Percentiles rank a stretch among this genome's conserved stretches.
These are phyloP conservation scores for Paraescarpia echinospica DNA, from an alignment of 1,140 invertebrate genomes.

Conservation along the genomic window DNA sequence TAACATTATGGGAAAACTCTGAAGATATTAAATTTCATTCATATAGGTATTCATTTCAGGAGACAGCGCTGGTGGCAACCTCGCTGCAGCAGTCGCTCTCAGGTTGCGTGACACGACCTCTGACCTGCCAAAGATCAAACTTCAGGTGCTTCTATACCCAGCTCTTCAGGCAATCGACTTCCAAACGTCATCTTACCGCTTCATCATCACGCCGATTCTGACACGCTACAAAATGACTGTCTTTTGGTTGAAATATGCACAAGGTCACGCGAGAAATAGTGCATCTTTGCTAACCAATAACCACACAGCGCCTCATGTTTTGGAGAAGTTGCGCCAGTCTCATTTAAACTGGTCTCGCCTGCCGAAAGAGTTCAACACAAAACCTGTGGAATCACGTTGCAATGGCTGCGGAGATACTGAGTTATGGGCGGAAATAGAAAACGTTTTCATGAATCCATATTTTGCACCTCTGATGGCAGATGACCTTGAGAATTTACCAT, in stretches of 20 bases:
- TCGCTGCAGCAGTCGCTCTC: slow-evolving; percentile 28
- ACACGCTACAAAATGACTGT: neutral
- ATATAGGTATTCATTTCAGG: slow-evolving; percentile 11
- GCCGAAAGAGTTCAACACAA: neutral
- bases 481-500: slow-evolving; percentile 26
- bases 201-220: slow-evolving; percentile 12
- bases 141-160: slow-evolving; percentile 27
- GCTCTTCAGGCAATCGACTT: slow-evolving; percentile 28
- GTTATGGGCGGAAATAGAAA: slow-evolving; percentile 17
- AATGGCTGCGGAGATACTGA: neutral
- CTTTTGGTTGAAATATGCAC: neutral
- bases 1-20: neutral
- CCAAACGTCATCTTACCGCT: slow-evolving; percentile 42
- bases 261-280: neutral
- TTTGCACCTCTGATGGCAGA: slow-evolving; percentile 32
- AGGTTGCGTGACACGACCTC: slow-evolving; percentile 27
- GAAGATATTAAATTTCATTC: neutral
- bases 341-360: neutral
- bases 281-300: neutral
- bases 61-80: slow-evolving; percentile 27
- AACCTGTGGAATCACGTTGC: neutral
- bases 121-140: slow-evolving; percentile 12
- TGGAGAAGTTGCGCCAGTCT: neutral
- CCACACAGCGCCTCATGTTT: neutral
- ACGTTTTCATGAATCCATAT: slow-evolving; percentile 29